A percentile compares a stretch with the other conserved stretches of the same genome.
Conservation (phyloP, 2,797 vertebrate genomes). For the Protonibea diacanthus region DNA sequence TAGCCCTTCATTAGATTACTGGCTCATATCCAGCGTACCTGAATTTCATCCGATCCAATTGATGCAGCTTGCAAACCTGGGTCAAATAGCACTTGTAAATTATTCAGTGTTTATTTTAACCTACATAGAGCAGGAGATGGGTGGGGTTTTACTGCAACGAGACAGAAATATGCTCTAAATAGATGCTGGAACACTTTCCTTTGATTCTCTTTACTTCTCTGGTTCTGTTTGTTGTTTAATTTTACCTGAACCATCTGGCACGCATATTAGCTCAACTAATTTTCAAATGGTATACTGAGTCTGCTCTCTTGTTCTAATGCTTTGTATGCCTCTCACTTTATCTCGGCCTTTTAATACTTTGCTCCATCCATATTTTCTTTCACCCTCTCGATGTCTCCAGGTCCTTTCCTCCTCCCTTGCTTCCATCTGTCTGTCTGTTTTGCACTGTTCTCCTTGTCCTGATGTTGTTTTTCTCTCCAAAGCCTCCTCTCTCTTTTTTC, state of each 20-base stretch:
- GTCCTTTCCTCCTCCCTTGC: conserved; percentile 24
- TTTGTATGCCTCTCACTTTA: conserved; percentile 39
- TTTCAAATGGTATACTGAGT: conserved; percentile 23
- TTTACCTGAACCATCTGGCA: conserved; percentile 49
- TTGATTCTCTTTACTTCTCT: conserved; percentile 28
- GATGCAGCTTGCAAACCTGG: conserved; percentile 26
- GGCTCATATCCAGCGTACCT: conserved; percentile 39
- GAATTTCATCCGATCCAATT: conserved; percentile 30
- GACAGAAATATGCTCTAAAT: conserved; percentile 5
- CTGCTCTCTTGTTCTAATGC: neutral
- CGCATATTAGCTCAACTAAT: conserved; percentile 27
- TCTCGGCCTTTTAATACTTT: conserved; percentile 23
- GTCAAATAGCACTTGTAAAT: conserved; percentile 47
- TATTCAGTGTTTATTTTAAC: conserved; percentile 56
- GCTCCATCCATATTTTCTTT: conserved; percentile 22
- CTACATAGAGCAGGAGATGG: neutral
- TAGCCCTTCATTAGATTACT: conserved; percentile 54
- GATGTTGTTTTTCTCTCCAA: conserved; percentile 31
- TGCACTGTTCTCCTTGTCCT: conserved; percentile 9
- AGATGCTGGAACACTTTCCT: conserved; percentile 10
- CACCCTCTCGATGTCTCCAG: conserved; percentile 8
- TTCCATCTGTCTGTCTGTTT: conserved; percentile 30
- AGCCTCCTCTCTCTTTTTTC: conserved; percentile 1
- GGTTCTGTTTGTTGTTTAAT: conserved; percentile 30
- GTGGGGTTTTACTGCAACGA: conserved; percentile 8